phyloP scores from a whole-genome alignment of 2,797 vertebrate genomes.

The Tenualosa ilisha region DNA sequence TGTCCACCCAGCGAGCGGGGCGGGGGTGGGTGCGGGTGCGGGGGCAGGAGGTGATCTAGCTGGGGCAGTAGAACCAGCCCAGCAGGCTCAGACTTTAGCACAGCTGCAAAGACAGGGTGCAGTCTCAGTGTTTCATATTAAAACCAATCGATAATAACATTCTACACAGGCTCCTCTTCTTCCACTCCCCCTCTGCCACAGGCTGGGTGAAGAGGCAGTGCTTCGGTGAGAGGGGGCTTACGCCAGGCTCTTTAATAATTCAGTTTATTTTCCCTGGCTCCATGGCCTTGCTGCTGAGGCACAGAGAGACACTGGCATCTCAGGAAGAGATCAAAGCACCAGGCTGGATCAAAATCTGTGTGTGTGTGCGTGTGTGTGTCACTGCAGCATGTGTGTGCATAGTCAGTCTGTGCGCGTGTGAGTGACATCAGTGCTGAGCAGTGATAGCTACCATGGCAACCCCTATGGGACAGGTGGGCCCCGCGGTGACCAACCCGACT shows the following conservation, averaged over 20 bases:
- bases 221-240: not conserved
- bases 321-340: constrained; percentile 8
- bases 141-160: not conserved
- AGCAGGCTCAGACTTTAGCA: not conserved
- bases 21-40: not conserved
- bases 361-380: not conserved
- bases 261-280: not conserved
- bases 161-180: not conserved
- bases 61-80: not conserved
- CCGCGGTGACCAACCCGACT: not conserved
- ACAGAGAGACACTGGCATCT: not conserved
- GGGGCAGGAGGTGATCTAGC: not conserved
- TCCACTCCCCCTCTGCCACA: not conserved
- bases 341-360: not conserved
- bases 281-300: not conserved
- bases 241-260: not conserved
- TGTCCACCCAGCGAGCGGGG: not conserved
- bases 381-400: not conserved
- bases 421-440: not conserved
- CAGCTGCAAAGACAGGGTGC: not conserved
- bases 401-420: not conserved
- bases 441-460: constrained; percentile 13
- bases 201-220: not conserved
- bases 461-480: not conserved
- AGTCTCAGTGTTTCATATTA: not conserved